Evolutionary conservation across 2,888 invertebrate genomes (phyloP), one percentile per base, ranked within the genome.

Genomic region (Campoletis raptor): DNA sequence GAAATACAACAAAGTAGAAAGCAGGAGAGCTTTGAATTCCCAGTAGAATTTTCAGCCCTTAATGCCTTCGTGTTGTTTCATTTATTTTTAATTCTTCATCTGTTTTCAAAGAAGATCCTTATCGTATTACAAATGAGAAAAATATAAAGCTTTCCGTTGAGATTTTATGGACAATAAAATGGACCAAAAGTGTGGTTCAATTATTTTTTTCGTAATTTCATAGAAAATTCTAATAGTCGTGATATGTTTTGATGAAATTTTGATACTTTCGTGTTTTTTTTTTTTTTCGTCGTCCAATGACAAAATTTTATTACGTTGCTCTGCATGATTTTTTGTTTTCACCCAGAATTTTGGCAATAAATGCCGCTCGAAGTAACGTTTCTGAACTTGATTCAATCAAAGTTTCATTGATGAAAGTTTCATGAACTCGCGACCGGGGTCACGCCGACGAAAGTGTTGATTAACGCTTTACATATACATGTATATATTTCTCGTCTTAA

Each of bases 361-460:
- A 18, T 30, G 61, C 54, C 42, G 15, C 18, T 24, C 30, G 45
- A 52, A 18, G 24, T 18, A 30, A 45, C 61, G 15, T 18, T 2
- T 40, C 21, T 18, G 48, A 54, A 40, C 24, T 67, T 54, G 72
- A 74, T 74, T 64, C 30, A 54, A 81, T 73, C 48, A 57, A 76
- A 76, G n/a, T 67, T 81, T 54, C 30, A 66, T 74, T 66, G 18
- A 52, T 30, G 66, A 30, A 81, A 74, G 18, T 81, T 73, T 24
- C n/a, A 37, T 24, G 37, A 72, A 72, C 61, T 64, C 72, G 15
- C 54, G 30, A 48, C 40, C 36, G 36, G 21, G 67, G 24, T 40
- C 45, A 21, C 42, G 64, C 15, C 9, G n/a, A 21, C 12, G 37
- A 2, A 45, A 69, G 21, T 12, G 54, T 69, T 81, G 74, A 81